Conservation (phyloP, 2,113 vertebrate genomes). For the Austrofundulus limnaeus region DNA sequence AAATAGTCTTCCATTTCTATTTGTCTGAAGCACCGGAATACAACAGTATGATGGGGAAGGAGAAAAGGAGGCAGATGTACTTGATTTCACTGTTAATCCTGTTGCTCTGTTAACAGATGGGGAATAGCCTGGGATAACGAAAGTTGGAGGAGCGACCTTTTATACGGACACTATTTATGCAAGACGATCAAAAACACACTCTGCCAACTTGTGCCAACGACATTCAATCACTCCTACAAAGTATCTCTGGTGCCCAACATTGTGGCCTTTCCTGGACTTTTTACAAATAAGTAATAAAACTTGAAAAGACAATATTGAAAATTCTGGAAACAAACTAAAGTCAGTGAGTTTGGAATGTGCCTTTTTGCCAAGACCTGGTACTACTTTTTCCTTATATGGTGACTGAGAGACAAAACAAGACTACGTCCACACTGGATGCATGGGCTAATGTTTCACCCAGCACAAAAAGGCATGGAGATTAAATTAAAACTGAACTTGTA, state of each 20-base stretch:
- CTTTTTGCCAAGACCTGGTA: constrained; percentile 68
- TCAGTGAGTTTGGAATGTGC: constrained; percentile 58
- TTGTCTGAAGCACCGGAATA: background rate
- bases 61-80: background rate
- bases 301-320: constrained; percentile 61
- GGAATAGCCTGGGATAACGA: constrained; percentile 80
- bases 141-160: constrained; percentile 56
- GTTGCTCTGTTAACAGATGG: constrained; percentile 81
- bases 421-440: constrained; percentile 21
- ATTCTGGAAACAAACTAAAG: constrained; percentile 53
- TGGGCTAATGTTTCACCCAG: constrained; percentile 33
- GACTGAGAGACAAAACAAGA: constrained; percentile 32
- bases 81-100: constrained; percentile 56
- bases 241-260: constrained; percentile 54
- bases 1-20: too few relatives aligned
- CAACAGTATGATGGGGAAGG: background rate
- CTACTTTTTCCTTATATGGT: constrained; percentile 64
- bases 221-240: constrained; percentile 30
- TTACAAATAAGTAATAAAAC: constrained; percentile 55
- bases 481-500: constrained; percentile 26
- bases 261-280: constrained; percentile 56
- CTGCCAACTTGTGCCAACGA: constrained; percentile 58
- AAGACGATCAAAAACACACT: constrained; percentile 63
- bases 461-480: constrained; percentile 23
- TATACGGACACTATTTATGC: constrained; percentile 54